Base-by-base conservation (phyloP, 2,888 invertebrate species). In the Agrilus cyanescens region DNA sequence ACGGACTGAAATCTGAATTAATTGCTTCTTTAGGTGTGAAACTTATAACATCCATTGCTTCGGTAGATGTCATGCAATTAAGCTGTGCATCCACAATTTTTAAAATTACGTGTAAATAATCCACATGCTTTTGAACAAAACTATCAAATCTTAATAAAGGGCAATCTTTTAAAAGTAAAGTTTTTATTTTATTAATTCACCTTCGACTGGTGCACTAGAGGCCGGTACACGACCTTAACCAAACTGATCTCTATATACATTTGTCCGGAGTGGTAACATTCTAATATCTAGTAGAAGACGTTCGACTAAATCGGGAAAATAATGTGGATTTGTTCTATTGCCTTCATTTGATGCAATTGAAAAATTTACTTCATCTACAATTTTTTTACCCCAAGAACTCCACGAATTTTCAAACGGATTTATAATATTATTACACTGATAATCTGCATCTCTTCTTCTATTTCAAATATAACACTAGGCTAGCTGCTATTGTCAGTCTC, bases 171-270 rank as follows among this genome's bases (percentile, higher is more conserved):
- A 42, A 37, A 2, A 42, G 12, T 12, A 12, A 18, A 31, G 37
- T 42, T 36, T 44, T 39, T 16, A 38, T n/a, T 33, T 33, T 31
- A 34, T 44, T 14, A 36, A 44, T 6, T 44, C 40, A 10, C 31
- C 16, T 40, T 43, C 43, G 1, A 43, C 43, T 7, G 43, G 30
- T n/a, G 39, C 43, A 39, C 43, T 43, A 20, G 31, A 30, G 12
- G 43, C 43, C 14, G 43, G 39, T 15, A 43, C 31, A 15, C 44
- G 35, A 15, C 44, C 44, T 25, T 15, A 44, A 34, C 39, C 39
- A 37, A 40, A 40, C 31, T 40, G 12, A 40, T 40, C 31, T 4
- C 44, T 12, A 12, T 16, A 39, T 14, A 39, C 16, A 30, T 20
- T 18, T 3, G 44, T 40, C 44, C 44, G 36, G 15, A 44, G 31